phyloP scores from a whole-genome alignment of 2,797 vertebrate species.

The Bufotes viridis region DNA sequence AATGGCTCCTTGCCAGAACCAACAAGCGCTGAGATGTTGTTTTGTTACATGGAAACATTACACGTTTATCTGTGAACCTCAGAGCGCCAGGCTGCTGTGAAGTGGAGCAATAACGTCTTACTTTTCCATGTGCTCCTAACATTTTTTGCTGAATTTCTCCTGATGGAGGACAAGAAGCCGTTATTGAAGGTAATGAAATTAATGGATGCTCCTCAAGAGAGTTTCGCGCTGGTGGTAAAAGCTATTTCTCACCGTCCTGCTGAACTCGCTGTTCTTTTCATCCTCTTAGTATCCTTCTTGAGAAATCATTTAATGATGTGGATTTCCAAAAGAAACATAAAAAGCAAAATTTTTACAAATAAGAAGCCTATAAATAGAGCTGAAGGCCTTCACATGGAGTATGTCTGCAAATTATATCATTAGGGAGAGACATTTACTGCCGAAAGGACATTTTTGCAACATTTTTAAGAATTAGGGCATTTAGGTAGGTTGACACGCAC shows the following conservation, averaged over 20 bases:
- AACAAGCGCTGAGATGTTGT: not conserved
- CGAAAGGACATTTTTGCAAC: not conserved
- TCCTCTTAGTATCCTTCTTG: not conserved
- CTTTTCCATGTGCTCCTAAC: conserved; percentile 5
- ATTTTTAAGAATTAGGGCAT: not conserved
- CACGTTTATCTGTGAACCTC: conserved; percentile 2
- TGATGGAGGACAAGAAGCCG: not conserved
- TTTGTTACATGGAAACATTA: conserved; percentile 7
- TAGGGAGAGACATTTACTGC: not conserved
- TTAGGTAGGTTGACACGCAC: not conserved
- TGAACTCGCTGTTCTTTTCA: conserved; percentile 34
- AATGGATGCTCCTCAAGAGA: conserved; percentile 16
- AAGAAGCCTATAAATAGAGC: not conserved
- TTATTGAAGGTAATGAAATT: conserved; percentile 29
- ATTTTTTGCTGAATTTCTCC: not conserved
- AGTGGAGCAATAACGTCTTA: conserved; percentile 15
- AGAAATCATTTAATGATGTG: not conserved
- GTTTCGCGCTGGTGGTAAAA: conserved; percentile 28
- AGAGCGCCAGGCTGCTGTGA: not conserved
- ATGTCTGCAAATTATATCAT: not conserved
- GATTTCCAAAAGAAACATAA: not conserved
- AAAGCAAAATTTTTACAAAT: not conserved
- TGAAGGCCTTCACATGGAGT: no score
- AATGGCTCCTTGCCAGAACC: not conserved
- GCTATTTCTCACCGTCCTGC: conserved; percentile 9